A percentile compares a stretch with the other conserved stretches of the same genome.
Conservation (phyloP, 2,888 invertebrate species). For the Catocala nupta region DNA sequence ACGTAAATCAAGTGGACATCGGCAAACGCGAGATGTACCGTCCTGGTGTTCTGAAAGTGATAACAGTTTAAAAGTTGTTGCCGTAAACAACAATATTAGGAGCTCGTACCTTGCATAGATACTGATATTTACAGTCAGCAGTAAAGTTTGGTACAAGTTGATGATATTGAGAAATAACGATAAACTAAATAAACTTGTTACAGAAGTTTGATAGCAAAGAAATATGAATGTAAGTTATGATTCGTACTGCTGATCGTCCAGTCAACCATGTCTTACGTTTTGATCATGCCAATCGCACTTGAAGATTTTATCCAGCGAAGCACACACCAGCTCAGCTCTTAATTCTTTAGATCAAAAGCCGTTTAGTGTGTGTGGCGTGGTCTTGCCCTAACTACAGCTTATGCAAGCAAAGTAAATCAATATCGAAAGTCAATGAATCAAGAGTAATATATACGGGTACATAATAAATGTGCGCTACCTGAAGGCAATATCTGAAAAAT, state of each 20-base stretch:
- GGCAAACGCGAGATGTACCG: constrained; percentile 71
- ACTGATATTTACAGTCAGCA: constrained; percentile 42
- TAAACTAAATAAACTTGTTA: constrained; percentile 37
- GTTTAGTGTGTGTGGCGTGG: constrained; percentile 62
- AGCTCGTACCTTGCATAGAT: constrained; percentile 39
- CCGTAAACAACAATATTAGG: constrained; percentile 74
- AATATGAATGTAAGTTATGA: constrained; percentile 33
- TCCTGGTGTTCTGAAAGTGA: constrained; percentile 71
- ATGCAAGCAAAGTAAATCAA: constrained; percentile 87
- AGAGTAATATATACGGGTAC: constrained; percentile 88
- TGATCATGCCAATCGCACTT: constrained; percentile 32
- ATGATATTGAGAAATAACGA: constrained; percentile 34
- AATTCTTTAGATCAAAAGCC: constrained; percentile 73
- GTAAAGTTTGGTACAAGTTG: constrained; percentile 43
- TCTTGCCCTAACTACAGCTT: constrained; percentile 80
- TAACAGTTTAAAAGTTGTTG: constrained; percentile 73
- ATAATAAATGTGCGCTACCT: constrained; percentile 88
- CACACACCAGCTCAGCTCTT: constrained; percentile 61
- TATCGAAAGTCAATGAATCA: constrained; percentile 88
- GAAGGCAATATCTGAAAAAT: constrained; percentile 88
- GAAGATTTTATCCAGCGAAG: too few species aligned
- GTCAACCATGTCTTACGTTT: constrained; percentile 47
- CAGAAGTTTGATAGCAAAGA: constrained; percentile 29
- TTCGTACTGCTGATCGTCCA: constrained; percentile 27
- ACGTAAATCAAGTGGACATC: constrained; percentile 82